Evolutionary conservation across 2,797 vertebrate species (phyloP).

Genomic region (Syngnathus rostellatus): DNA sequence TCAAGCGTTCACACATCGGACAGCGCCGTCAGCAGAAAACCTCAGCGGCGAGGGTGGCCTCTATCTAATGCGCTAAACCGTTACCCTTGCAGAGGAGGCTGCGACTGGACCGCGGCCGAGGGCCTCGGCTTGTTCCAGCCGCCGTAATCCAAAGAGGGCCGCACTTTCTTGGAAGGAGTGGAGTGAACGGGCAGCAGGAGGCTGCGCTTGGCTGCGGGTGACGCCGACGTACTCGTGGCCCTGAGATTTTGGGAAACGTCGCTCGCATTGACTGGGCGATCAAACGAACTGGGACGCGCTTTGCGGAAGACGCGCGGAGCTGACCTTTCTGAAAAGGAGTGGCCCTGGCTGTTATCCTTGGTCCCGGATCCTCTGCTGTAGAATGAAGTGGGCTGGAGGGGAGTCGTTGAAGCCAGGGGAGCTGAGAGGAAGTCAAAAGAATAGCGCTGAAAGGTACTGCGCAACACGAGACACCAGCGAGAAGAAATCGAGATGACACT

Average conservation of each 20-base stretch:
- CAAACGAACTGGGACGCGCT: background rate
- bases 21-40: background rate
- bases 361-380: constrained; percentile 79
- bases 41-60: background rate
- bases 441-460: background rate
- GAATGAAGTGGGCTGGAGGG: constrained; percentile 88
- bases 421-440: constrained; percentile 49
- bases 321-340: constrained; percentile 84
- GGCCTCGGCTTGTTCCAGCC: constrained; percentile 93
- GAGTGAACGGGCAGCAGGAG: constrained; percentile 86
- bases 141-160: constrained; percentile 83
- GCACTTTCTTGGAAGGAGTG: constrained; percentile 88
- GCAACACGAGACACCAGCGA: background rate
- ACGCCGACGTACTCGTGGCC: constrained; percentile 70
- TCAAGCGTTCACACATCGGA: background rate
- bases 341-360: constrained; percentile 82
- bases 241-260: constrained; percentile 51
- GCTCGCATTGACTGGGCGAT: no score
- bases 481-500: background rate
- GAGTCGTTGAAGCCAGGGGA: constrained; percentile 67
- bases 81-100: constrained; percentile 91
- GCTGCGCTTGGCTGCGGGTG: constrained; percentile 81
- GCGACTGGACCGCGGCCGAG: constrained; percentile 76
- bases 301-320: background rate
- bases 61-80: background rate